These are phyloP conservation scores for Melieria omissa DNA, from an alignment of 2,888 invertebrate genomes.

Conservation along the genomic window DNA sequence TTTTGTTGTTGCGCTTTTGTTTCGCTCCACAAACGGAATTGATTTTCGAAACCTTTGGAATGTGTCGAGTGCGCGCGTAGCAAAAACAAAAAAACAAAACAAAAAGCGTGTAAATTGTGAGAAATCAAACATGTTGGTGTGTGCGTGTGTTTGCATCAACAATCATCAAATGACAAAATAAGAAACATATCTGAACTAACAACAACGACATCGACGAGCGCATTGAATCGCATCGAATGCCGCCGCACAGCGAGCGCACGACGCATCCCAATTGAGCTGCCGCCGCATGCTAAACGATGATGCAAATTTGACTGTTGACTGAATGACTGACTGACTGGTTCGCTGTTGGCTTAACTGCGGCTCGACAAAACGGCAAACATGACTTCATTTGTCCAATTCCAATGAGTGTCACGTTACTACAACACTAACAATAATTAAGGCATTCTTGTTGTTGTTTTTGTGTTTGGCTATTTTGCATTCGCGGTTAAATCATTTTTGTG, in stretches of 20 bases:
- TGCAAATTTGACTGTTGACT: constrained; percentile 32
- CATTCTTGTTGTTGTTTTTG: no score
- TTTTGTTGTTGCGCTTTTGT: not conserved
- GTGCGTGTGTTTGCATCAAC: not conserved
- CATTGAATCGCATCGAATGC: not conserved
- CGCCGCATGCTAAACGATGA: constrained; percentile 17
- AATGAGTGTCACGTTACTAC: constrained; percentile 21
- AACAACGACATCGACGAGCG: constrained; percentile 14
- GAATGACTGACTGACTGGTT: not conserved
- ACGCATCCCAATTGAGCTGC: no score
- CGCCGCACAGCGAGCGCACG: no score
- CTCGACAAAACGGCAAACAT: constrained; percentile 22
- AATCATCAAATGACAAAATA: not conserved
- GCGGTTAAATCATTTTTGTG: no score
- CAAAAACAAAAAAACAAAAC: constrained; percentile 9
- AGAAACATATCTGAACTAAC: not conserved
- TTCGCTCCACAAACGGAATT: constrained; percentile 47
- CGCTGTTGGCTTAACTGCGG: constrained; percentile 5
- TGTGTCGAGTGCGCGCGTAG: constrained; percentile 34
- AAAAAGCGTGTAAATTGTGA: constrained; percentile 13
- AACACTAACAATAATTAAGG: no score
- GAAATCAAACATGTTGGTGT: not conserved
- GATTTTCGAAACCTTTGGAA: constrained; percentile 61
- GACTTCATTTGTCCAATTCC: constrained; percentile 41
- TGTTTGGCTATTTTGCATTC: no score